Conservation (phyloP, 1,140 invertebrate genomes). For the Heliothis virescens region DNA sequence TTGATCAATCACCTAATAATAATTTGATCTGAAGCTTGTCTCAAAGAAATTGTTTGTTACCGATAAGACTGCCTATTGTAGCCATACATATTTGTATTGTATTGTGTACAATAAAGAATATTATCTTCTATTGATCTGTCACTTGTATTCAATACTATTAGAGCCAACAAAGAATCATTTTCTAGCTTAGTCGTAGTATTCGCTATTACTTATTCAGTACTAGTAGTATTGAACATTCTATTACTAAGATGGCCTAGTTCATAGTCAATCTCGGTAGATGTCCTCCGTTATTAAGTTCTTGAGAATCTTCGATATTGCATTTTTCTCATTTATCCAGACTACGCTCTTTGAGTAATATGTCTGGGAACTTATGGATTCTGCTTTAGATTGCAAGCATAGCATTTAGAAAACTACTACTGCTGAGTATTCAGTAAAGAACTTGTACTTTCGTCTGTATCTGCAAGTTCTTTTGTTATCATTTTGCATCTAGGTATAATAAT, state of each 20-base stretch:
- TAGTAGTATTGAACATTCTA: not conserved
- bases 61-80: no score
- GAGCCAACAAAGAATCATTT: not conserved
- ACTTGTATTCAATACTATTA: not conserved
- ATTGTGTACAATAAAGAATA: no score
- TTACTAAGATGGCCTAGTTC: not conserved
- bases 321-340: conserved; percentile 2
- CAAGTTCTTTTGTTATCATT: no score
- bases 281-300: not conserved
- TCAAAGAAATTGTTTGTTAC: no score
- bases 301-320: not conserved
- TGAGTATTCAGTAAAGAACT: no score
- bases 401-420: no score
- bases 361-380: not conserved
- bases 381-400: no score
- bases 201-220: not conserved
- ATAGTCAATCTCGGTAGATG: not conserved
- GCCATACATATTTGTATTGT: no score
- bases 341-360: not conserved
- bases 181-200: not conserved
- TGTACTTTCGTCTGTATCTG: no score
- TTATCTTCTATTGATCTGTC: not conserved
- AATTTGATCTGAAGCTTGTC: no score
- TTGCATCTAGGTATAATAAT: no score
- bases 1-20: no score